phyloP scores from a whole-genome alignment of 1,140 invertebrate genomes.

The Aporrectodea caliginosa region DNA sequence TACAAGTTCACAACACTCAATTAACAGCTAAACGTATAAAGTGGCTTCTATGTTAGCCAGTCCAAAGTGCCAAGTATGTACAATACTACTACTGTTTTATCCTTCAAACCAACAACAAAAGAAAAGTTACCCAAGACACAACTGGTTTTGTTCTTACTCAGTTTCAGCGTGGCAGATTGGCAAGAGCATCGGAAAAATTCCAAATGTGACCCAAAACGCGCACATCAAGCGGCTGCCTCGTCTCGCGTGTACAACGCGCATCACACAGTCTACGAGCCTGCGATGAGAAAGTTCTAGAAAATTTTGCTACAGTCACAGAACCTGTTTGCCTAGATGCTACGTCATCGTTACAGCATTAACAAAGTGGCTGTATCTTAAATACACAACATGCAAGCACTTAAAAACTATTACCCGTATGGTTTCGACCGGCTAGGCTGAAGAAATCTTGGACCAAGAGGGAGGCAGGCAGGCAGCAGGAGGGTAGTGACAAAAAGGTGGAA shows the following conservation, averaged over 20 bases:
- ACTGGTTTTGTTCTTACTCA: background rate
- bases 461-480: background rate
- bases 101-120: background rate
- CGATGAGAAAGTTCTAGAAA: background rate
- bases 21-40: no score
- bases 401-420: background rate
- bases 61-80: background rate
- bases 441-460: background rate
- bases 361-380: background rate
- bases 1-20: background rate
- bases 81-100: background rate
- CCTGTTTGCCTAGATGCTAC: background rate
- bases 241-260: background rate
- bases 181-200: background rate
- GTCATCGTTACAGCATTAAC: background rate
- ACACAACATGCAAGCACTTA: background rate
- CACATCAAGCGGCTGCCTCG: background rate
- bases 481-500: background rate
- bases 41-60: no score
- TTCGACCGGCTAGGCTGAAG: background rate
- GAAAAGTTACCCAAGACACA: background rate
- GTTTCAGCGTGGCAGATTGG: background rate
- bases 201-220: background rate
- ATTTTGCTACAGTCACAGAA: background rate
- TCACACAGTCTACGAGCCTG: background rate